Evolutionary conservation across 2,797 vertebrate genomes (phyloP), one percentile per base, ranked within the genome.

Genomic region (Semaprochilodus insignis): DNA sequence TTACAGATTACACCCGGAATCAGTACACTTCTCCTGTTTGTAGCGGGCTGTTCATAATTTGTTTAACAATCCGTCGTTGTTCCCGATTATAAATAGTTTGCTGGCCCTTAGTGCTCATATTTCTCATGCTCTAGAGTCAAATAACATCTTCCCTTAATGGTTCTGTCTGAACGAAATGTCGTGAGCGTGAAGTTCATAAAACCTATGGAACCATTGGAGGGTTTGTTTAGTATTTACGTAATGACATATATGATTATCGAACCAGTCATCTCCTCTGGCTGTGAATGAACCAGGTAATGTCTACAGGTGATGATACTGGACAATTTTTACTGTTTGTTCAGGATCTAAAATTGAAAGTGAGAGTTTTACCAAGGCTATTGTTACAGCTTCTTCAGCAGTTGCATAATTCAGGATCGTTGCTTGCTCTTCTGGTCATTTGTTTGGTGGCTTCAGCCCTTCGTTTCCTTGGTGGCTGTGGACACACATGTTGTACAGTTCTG

Each of bases 401-500:
- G 62, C 21, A 16, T 77, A 44, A 31, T 65, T 23, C 14, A 55
- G 6, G 51, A 57, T 25, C 2, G 3, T n/a, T 65, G 23, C 0
- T 48, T 40, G 59, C 78, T 69, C 59, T 10, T 44, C n/a, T 63
- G 21, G 52, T 70, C 23, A 71, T 78, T 60, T 83, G 79, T 81
- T 80, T 82, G 67, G 40, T 65, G 75, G 54, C 27, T 13, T 65
- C 27, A 74, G 66, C 54, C 72, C 48, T 76, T 34, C 31, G 83
- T 87, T 86, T 69, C 48, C 65, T 83, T 84, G 83, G 78, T 72
- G 81, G 78, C 76, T 80, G 76, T 69, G 54, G 78, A 74, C 55
- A 82, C 59, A 82, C 36, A 16, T 77, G 15, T 34, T 21, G 8
- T 23, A 62, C 31, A 31, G 31, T 31, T 31, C 31, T 31, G 31